phyloP scores from a whole-genome alignment of 30 jellyfish, hydroid and myxozoan species.

The Nemopilema nomurai region DNA sequence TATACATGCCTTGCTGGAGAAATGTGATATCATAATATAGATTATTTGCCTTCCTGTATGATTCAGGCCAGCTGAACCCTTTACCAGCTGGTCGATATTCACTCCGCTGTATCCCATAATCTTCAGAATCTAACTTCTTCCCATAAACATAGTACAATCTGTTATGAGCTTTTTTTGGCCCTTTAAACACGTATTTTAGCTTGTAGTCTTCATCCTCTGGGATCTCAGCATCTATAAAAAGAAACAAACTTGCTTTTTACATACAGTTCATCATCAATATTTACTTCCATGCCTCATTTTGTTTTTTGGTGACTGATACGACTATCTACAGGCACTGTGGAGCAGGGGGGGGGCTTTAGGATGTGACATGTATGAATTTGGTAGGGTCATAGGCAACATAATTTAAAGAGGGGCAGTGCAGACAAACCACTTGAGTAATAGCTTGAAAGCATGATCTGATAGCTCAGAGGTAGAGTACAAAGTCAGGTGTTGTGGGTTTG shows the following conservation, averaged over 20 bases:
- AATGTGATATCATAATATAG: slow-evolving; percentile 77
- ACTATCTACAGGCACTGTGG: too few relatives aligned
- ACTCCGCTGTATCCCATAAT: slow-evolving; percentile 67
- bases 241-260: not conserved
- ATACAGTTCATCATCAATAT: not conserved
- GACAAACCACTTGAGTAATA: too few relatives aligned
- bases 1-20: slow-evolving; percentile 53
- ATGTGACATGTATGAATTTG: too few relatives aligned
- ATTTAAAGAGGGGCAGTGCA: too few relatives aligned
- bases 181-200: slow-evolving; percentile 84
- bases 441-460: too few relatives aligned
- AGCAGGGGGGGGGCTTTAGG: too few relatives aligned
- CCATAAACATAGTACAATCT: slow-evolving; percentile 88
- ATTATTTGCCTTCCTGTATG: slow-evolving; percentile 94
- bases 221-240: slow-evolving; percentile 65
- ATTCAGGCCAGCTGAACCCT: slow-evolving; percentile 88
- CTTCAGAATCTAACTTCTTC: slow-evolving; percentile 73
- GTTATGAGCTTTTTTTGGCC: slow-evolving; percentile 87
- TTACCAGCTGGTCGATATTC: slow-evolving; percentile 84
- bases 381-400: too few relatives aligned
- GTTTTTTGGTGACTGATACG: too few relatives aligned
- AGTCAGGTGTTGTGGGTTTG: too few relatives aligned
- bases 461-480: too few relatives aligned
- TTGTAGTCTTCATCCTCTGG: slow-evolving; percentile 65
- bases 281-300: too few relatives aligned